Percentiles rank a stretch among this genome's conserved stretches.
Conservation (phyloP, 92 coral and sea anemone species). For the Parazoanthus atlanticus region DNA sequence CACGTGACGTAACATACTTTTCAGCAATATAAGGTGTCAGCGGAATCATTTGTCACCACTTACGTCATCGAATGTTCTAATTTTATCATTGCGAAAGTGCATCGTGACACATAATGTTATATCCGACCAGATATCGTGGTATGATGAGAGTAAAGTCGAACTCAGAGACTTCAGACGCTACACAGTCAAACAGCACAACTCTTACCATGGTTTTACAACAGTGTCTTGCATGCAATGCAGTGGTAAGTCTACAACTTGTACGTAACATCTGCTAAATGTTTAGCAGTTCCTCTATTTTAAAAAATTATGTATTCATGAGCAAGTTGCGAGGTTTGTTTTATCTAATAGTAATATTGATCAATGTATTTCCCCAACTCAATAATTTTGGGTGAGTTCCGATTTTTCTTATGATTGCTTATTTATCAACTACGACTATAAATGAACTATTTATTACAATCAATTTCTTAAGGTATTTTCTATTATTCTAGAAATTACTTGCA, state of each 20-base stretch:
- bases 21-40: not conserved
- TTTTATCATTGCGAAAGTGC: not conserved
- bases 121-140: not conserved
- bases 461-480: not conserved
- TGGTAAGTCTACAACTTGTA: not conserved
- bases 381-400: not conserved
- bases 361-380: not conserved
- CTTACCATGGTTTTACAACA: not conserved
- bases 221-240: not conserved
- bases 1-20: not conserved
- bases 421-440: not conserved
- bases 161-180: not conserved
- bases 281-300: not conserved
- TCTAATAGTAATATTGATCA: not conserved
- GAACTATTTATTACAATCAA: not conserved
- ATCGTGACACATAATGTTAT: not conserved
- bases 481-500: not conserved
- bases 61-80: not conserved
- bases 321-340: too few species aligned
- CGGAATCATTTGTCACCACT: not conserved
- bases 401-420: not conserved
- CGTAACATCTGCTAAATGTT: not conserved
- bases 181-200: not conserved
- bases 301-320: not conserved
- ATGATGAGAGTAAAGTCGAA: not conserved